Evolutionary conservation across 1,140 invertebrate genomes (phyloP), one percentile per base, ranked within the genome.

Genomic region (Bursaphelenchus mucronatus): DNA sequence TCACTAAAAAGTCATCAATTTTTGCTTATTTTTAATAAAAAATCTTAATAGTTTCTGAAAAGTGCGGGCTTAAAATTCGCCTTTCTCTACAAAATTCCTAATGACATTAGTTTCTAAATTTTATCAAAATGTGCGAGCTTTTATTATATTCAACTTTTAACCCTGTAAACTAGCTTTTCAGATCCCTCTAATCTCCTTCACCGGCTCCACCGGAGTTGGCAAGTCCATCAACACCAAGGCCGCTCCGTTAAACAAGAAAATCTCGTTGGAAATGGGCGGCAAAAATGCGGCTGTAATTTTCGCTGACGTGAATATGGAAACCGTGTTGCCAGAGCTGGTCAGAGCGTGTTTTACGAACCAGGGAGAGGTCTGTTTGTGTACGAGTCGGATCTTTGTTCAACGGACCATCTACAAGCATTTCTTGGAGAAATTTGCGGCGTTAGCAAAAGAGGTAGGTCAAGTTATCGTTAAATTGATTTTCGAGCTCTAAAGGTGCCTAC

Each of bases 211-310:
- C 21, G 45, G 59, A 11, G 84, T 85, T 44, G 86, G 86, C 3
- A 76, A 77, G 50, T 79, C 78, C 43, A 86, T 87, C 44, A 76
- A 76, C 11, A 72, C 82, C 50, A 62, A 78, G 13, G 78, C 83
- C 43, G 84, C 85, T 5, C 80, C 81, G 11, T 67, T 79, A 46
- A 82, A 83, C 63, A 86, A 86, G 64, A 87, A 86, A 75, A 75
- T 86, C 0, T 86, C 85, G 5, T 71, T 87, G 3, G 86, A 87
- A 84, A 82, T 87, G 76, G 86, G 86, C 17, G 86, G 86, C n/a
- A 87, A 87, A 73, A 87, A 87, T 81, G 82, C 86, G 9, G 85
- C 82, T 9, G 82, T 87, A 11, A 82, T 87, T 40, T 87, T 86
- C 71, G 76, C 74, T 59, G 84, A 86, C 74, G 83, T 82, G 56